Base-by-base conservation (phyloP, 2,113 vertebrate species). In the Dicrurus megarhynchus region DNA sequence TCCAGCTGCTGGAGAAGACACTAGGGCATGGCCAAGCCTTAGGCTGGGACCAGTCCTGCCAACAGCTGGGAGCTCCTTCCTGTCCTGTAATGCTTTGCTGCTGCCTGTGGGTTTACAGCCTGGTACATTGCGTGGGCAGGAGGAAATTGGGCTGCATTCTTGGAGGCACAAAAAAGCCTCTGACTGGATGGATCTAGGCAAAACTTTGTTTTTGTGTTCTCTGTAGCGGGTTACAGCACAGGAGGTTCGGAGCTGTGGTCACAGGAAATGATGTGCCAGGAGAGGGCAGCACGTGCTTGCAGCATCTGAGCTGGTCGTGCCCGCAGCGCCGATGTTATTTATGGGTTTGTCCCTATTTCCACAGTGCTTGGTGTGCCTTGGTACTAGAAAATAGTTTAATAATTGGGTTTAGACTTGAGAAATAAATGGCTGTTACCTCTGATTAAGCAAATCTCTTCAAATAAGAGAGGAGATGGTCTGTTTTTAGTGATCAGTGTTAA, bases 211-310 rank as follows among this genome's bases (percentile, higher is more conserved):
- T n/a, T 20, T 6, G 1, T 60, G 49, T 73, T 77, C 27, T 4
- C 23, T 52, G 1, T 26, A 22, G 5, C 3, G 10, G 24, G 52
- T 65, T 30, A 22, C 11, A 26, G 49, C 32, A 5, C 18, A 5
- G 42, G 1, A 11, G 22, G 35, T 47, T 55, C 3, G 2, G 22
- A 10, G 24, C 8, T 14, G 17, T 6, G 41, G 6, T 23, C 27
- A 5, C 24, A 11, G 52, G 13, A 67, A 75, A 30, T 41, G 7
- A 18, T 22, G 91, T 47, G 71, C 97, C 98, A 97, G 97, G 83
- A 98, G 98, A 94, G 98, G 98, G 98, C 98, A 98, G 96, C 94
- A 85, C 35, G 53, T 81, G 70, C 84, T 94, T 33, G 49, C 37
- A 80, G 37, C 69, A 93, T 89, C 50, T 4, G 8, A n/a, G 19